Percentiles rank a stretch among this genome's conserved stretches.
phyloP scores from a whole-genome alignment of 2,113 vertebrate species.

The Rhineura floridana region DNA sequence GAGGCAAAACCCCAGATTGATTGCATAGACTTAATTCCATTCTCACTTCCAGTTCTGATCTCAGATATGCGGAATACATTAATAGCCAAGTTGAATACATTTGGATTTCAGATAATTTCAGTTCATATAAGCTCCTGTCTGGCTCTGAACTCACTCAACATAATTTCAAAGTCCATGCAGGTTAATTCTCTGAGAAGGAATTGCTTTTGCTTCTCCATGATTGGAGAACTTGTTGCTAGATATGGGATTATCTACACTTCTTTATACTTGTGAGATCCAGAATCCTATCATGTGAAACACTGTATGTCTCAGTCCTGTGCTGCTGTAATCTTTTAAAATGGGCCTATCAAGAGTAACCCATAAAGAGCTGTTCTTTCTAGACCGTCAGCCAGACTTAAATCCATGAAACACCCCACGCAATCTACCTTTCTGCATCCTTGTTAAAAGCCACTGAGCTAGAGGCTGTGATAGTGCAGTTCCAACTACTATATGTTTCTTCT shows the following conservation, averaged over 20 bases:
- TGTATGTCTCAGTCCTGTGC: neutral
- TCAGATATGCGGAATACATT: neutral
- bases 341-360: neutral
- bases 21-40: slow-evolving; percentile 10
- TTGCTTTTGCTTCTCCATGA: neutral
- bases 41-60: neutral
- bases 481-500: slow-evolving; percentile 10
- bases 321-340: neutral
- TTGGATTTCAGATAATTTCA: slow-evolving; percentile 3
- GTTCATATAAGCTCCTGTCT: neutral
- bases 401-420: neutral
- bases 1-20: neutral
- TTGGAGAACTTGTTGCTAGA: neutral
- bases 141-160: slow-evolving; percentile 1
- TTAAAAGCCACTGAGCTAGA: neutral
- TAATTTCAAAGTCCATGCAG: slow-evolving; percentile 29
- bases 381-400: neutral
- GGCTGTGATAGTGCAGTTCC: accelerated
- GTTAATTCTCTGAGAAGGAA: slow-evolving; percentile 22
- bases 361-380: neutral
- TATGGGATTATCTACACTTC: neutral
- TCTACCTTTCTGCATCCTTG: neutral
- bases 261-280: no score
- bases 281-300: neutral
- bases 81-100: neutral